Evolutionary conservation across 2,888 invertebrate genomes (phyloP).

Genomic region (Torymus texanus): DNA sequence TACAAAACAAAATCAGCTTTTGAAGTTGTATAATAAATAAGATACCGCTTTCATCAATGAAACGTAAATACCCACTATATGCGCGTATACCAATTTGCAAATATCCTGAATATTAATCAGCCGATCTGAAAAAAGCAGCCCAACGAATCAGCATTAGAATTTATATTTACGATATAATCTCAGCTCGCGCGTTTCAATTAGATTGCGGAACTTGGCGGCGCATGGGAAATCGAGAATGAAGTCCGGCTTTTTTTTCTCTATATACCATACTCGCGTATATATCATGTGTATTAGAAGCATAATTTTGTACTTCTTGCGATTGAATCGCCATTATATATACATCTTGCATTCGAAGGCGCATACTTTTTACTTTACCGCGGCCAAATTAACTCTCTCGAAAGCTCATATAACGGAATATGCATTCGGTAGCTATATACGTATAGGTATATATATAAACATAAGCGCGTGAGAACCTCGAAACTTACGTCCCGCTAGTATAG

Average conservation of each 20-base stretch:
- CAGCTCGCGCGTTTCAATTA: conserved; percentile 9
- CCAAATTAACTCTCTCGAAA: conserved; percentile 35
- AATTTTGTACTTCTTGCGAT: conserved; percentile 18
- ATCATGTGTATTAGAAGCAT: neutral
- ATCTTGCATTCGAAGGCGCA: neutral
- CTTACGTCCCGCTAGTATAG: neutral
- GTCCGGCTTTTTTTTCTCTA: neutral
- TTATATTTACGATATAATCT: too few relatives aligned
- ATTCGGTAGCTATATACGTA: conserved; percentile 21
- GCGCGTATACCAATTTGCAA: too few relatives aligned
- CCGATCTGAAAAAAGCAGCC: too few relatives aligned
- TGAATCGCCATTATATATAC: neutral
- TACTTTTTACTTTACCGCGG: neutral
- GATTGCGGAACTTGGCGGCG: neutral
- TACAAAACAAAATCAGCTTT: neutral
- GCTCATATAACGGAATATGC: conserved; percentile 36
- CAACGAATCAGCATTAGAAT: too few relatives aligned
- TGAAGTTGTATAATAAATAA: neutral
- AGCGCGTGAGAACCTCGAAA: conserved; percentile 37
- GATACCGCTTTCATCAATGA: too few relatives aligned
- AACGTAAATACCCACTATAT: too few relatives aligned
- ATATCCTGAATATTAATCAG: too few relatives aligned
- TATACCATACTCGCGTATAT: neutral
- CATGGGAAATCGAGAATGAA: conserved; percentile 26
- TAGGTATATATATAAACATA: too few relatives aligned